Conservation (phyloP, 2,113 vertebrate species). For the Eublepharis macularius region DNA sequence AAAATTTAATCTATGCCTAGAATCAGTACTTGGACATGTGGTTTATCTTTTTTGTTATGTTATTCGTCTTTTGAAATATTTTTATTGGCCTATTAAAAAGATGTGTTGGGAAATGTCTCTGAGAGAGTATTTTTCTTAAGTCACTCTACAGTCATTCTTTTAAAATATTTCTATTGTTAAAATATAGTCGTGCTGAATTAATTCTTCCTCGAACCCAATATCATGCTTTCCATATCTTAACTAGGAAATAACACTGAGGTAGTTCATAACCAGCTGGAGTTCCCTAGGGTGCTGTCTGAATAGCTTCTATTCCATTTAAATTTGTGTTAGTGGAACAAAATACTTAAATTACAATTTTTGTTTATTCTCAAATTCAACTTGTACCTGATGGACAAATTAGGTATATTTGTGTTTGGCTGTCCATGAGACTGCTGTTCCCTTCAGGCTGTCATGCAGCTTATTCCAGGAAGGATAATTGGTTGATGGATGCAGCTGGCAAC, state of each 20-base stretch:
- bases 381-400: neutral
- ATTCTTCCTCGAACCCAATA: neutral
- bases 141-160: neutral
- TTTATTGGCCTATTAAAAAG: neutral
- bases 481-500: neutral
- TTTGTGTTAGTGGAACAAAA: too few species aligned
- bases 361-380: too few species aligned
- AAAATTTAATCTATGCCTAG: constrained; percentile 1
- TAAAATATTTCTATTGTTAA: neutral
- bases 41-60: constrained; percentile 30
- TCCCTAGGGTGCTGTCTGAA: too few species aligned
- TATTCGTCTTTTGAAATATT: neutral
- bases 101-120: neutral
- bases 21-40: constrained; percentile 20
- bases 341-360: too few species aligned
- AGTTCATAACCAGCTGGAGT: too few species aligned
- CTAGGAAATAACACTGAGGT: neutral
- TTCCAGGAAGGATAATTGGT: neutral
- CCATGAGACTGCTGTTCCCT: neutral
- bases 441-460: neutral
- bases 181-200: neutral
- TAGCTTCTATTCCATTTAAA: too few species aligned
- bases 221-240: neutral
- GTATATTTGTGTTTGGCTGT: neutral
- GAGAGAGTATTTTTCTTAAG: neutral